Base-by-base conservation (phyloP, 2,797 vertebrate genomes). In the Aulostomus chinensis region DNA sequence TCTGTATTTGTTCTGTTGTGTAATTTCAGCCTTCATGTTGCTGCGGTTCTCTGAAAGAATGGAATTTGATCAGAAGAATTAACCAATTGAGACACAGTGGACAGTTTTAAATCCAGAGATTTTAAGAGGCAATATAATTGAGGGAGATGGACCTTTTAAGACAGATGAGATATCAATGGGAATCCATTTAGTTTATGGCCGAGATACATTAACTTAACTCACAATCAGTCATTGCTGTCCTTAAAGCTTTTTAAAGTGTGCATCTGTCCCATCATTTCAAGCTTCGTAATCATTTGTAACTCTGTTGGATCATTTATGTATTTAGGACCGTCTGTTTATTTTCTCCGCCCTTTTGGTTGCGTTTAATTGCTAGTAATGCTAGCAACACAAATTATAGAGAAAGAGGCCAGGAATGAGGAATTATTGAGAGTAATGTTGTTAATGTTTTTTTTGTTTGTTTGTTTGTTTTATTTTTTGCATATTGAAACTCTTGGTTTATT, bases 121-220 rank as follows among this genome's bases (percentile, higher is more conserved):
- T 60, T 42, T 33, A 54, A 65, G 42, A 70, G 21, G 47, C 14
- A 42, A 9, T 30, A 35, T 47, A 30, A 53, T 47, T 17, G 45
- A 73, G 55, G 57, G 38, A 64, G 42, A 58, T 69, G 47, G 66
- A 63, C n/a, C 42, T 52, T 49, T 63, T 58, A 41, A 58, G 65
- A 66, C 48, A 69, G 50, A 46, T 50, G 36, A 53, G 68, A 71
- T 75, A 64, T 75, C 73, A 71, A 66, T 75, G 43, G 42, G 62
- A 68, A 78, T 80, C 56, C n/a, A 36, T 75, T 83, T 75, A 78
- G 74, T 59, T 68, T 70, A 63, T 76, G 58, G 52, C 60, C 35
- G 18, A 68, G 45, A 56, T 67, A 70, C 75, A 62, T 72, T 78
- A 68, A 59, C 39, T 57, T 51, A 55, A 68, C 41, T 59, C 60